These are phyloP conservation scores for Saturnia pavonia DNA, from an alignment of 2,888 invertebrate genomes.

Conservation along the genomic window DNA sequence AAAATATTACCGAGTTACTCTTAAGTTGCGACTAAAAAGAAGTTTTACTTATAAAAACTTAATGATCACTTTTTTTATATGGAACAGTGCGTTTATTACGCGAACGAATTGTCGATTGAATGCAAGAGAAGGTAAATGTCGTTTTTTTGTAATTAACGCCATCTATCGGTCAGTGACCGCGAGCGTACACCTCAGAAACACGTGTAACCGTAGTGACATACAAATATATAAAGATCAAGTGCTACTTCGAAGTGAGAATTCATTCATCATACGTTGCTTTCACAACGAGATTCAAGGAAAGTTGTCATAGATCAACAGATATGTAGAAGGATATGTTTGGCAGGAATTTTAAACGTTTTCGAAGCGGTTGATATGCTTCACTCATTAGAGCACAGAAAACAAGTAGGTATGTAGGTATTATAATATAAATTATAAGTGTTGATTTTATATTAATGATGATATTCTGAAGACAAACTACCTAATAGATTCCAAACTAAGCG, in stretches of 20 bases:
- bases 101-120: not conserved
- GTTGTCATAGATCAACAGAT: not conserved
- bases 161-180: not conserved
- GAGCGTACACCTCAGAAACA: not conserved
- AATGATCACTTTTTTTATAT: not conserved
- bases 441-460: too few relatives aligned
- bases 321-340: not conserved
- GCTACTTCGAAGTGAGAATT: not conserved
- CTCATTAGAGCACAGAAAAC: too few relatives aligned
- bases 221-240: conserved; percentile 11
- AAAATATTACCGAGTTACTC: too few relatives aligned
- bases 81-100: not conserved
- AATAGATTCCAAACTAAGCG: too few relatives aligned
- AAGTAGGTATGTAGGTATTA: too few relatives aligned
- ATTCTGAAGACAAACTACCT: too few relatives aligned
- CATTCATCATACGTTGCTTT: conserved; percentile 6
- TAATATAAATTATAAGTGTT: too few relatives aligned
- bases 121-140: not conserved
- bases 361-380: not conserved
- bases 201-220: not conserved
- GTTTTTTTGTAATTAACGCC: not conserved
- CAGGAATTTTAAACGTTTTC: not conserved
- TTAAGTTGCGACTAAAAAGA: too few relatives aligned
- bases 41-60: too few relatives aligned
- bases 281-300: conserved; percentile 5